Evolutionary conservation across 2,888 invertebrate species (phyloP), one percentile per base, ranked within the genome.

Genomic region (Phyto melanocephala): DNA sequence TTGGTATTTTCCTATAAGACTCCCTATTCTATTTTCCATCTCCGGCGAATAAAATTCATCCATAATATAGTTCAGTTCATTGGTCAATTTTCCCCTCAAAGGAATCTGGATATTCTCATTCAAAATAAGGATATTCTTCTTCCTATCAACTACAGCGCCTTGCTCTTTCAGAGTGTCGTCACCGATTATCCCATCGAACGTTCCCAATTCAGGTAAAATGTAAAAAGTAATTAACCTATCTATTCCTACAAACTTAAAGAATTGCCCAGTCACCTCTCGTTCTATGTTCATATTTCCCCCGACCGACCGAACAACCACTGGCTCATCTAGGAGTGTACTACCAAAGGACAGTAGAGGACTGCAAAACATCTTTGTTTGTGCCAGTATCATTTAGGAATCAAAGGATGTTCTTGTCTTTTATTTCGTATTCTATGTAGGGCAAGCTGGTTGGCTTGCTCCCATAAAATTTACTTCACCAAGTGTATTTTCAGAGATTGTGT

Each of bases 161-260:
- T 84, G 45, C 10, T 79, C 72, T 20, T 83, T 83, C 37, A 83
- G 54, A 8, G 71, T 78, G 56, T 83, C 84, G 28, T 85, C 81
- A 5, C 83, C 83, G 8, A 85, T 84, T n/a, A 82, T 84, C 10
- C 78, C 83, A 40, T 83, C 74, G 60, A 84, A 85, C 20, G 62
- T 37, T 24, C 15, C 24, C 22, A 67, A 24, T 33, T 8, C 22
- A 8, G 65, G 50, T 11, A 62, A 45, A 3, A 42, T 11, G 24
- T 62, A 45, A 28, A 62, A 62, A 11, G 7, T 1, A 2, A 28
- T 15, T 10, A 17, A n/a, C 6, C n/a, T 10, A 5, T 62, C 10
- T 15, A 62, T 45, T 1, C 62, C 58, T 17, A 17, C n/a, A 24
- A 15, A 42, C 15, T 42, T 62, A 42, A 28, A 42, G 7, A 37